phyloP scores from a whole-genome alignment of 2,888 invertebrate genomes.

The Pogonocherus hispidulus region DNA sequence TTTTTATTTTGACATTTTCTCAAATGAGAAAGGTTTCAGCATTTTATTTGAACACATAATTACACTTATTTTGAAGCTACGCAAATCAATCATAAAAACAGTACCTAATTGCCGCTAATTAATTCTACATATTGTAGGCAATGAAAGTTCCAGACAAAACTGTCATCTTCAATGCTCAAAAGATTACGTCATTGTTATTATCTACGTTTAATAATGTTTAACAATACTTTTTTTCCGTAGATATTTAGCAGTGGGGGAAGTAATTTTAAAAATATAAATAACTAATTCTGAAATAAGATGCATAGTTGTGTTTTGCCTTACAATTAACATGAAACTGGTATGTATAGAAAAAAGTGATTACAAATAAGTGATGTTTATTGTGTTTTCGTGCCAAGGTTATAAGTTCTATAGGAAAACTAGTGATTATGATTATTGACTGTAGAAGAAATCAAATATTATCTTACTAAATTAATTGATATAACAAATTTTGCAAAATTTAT shows the following conservation, averaged over 20 bases:
- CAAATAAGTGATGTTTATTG: neutral
- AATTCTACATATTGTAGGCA: conserved; percentile 16
- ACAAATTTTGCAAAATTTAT: no score
- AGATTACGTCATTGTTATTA: conserved; percentile 34
- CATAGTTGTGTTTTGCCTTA: conserved; percentile 37
- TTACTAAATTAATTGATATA: no score
- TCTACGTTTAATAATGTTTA: conserved; percentile 35
- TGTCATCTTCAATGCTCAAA: conserved; percentile 29
- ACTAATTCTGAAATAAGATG: conserved; percentile 20
- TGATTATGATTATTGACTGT: no score
- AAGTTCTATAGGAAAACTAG: neutral
- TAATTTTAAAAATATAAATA: conserved; percentile 42
- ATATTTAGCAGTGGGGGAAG: conserved; percentile 25
- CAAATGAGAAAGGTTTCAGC: conserved; percentile 1
- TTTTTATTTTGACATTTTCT: conserved; percentile 7
- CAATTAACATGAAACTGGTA: conserved; percentile 43
- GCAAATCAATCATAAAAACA: neutral
- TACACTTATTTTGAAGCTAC: neutral
- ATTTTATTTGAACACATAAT: conserved; percentile 6
- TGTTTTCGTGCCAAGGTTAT: neutral
- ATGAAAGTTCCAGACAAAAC: conserved; percentile 30
- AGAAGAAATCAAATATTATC: no score
- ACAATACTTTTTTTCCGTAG: conserved; percentile 33
- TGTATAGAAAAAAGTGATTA: conserved; percentile 21
- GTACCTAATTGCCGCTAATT: conserved; percentile 4